Evolutionary conservation across 92 coral and sea anemone genomes (phyloP).

Genomic region (Phenganax marumi): DNA sequence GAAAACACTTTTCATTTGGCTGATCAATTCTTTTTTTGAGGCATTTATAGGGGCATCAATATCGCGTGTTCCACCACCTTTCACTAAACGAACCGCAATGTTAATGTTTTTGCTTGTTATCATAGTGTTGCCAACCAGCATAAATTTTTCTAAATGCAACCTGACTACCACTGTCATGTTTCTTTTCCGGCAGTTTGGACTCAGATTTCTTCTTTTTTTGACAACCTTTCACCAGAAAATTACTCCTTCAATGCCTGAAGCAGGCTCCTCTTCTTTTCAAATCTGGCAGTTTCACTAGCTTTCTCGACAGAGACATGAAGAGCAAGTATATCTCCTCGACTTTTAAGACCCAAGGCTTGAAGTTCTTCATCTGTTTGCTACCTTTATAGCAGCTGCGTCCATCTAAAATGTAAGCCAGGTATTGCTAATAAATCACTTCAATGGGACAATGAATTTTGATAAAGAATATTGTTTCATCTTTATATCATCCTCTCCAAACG

Average conservation of each 20-base stretch:
- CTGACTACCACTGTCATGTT: too few relatives aligned
- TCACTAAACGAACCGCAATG: constrained; percentile 38
- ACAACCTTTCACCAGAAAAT: background rate
- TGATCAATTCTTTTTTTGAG: background rate
- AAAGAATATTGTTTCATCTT: too few relatives aligned
- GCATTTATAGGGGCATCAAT: background rate
- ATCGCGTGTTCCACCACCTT: constrained; percentile 56
- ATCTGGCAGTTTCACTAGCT: background rate
- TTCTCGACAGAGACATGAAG: background rate
- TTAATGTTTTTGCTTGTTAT: constrained; percentile 28
- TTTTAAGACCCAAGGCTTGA: background rate
- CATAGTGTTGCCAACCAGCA: constrained; percentile 52
- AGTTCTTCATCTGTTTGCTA: background rate
- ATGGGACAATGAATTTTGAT: too few relatives aligned
- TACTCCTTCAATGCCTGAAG: background rate
- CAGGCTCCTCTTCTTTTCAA: background rate
- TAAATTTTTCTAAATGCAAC: constrained; percentile 33
- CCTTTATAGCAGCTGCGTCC: background rate
- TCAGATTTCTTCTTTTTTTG: background rate
- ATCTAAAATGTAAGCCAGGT: background rate
- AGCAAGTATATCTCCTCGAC: background rate
- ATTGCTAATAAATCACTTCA: background rate
- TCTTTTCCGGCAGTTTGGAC: background rate
- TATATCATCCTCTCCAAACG: too few relatives aligned
- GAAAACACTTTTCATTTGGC: background rate